Conservation (phyloP, 92 coral and sea anemone species). For the Porites cylindrica region DNA sequence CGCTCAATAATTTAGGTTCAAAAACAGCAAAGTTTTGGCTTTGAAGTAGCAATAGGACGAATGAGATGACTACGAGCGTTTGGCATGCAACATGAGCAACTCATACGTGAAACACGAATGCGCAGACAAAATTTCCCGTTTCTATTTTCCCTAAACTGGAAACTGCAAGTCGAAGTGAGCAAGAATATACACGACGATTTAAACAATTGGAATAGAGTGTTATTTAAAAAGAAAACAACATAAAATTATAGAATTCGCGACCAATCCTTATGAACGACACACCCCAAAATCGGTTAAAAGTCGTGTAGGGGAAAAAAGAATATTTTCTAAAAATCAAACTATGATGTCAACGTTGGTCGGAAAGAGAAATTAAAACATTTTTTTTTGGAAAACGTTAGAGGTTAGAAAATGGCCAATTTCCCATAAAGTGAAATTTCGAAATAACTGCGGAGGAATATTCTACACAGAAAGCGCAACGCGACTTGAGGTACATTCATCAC, state of each 20-base stretch:
- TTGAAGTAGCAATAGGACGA: neutral
- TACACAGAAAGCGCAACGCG: neutral
- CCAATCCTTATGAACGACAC: neutral
- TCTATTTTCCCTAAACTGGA: too few relatives aligned
- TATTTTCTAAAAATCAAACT: too few relatives aligned
- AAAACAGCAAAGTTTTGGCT: neutral
- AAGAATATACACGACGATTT: neutral
- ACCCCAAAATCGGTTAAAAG: constrained; percentile 14
- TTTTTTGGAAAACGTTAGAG: neutral
- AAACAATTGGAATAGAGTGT: neutral
- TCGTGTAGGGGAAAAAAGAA: neutral
- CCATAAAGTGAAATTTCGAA: too few relatives aligned
- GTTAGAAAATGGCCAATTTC: neutral
- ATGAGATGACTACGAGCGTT: too few relatives aligned
- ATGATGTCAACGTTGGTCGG: neutral
- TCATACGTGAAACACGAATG: too few relatives aligned
- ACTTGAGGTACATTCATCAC: neutral
- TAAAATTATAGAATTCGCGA: neutral
- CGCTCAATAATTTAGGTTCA: neutral
- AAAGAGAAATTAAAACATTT: neutral
- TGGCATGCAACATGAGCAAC: too few relatives aligned
- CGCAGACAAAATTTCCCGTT: too few relatives aligned
- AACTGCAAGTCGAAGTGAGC: neutral
- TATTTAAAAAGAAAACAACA: too few relatives aligned
- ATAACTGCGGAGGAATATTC: too few relatives aligned